Evolutionary conservation across 1,140 invertebrate species (phyloP).

Genomic region (Trichomalopsis sarcophagae): DNA sequence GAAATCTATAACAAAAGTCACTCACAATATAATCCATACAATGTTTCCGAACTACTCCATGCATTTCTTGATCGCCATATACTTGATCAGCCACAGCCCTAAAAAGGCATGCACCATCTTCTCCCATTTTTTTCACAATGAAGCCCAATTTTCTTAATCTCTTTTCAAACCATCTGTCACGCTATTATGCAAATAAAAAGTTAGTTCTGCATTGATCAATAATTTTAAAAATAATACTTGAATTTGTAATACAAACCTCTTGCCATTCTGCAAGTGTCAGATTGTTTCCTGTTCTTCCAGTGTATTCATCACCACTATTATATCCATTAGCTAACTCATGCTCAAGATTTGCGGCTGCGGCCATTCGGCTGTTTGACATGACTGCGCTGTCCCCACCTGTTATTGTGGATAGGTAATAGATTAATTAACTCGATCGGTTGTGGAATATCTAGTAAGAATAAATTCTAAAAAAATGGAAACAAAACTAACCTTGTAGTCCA

Average conservation of each 20-base stretch:
- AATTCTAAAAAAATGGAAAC: not conserved
- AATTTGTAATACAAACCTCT: constrained; percentile 69
- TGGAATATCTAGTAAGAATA: not conserved
- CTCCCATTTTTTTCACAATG: constrained; percentile 90
- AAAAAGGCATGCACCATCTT: constrained; percentile 96
- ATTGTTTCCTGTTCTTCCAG: constrained; percentile 75
- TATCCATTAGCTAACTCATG: constrained; percentile 76
- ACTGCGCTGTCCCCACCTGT: constrained; percentile 63
- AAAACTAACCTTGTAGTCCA: constrained; percentile 64
- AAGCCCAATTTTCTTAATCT: constrained; percentile 85
- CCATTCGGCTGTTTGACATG: constrained; percentile 64
- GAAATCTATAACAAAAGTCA: constrained; percentile 12
- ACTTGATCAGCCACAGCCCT: constrained; percentile 94
- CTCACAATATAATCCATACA: constrained; percentile 96
- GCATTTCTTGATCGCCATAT: constrained; percentile 96
- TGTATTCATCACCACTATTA: constrained; percentile 88
- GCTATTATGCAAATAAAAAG: constrained; percentile 63
- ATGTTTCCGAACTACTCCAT: constrained; percentile 86
- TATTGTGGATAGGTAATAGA: constrained; percentile 2
- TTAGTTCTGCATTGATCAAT: not conserved
- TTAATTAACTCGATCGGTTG: not conserved
- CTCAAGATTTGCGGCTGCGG: constrained; percentile 64
- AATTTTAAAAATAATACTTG: not conserved
- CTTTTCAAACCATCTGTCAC: constrained; percentile 83
- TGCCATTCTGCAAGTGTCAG: constrained; percentile 79